Conservation (phyloP, 2,113 vertebrate species). For the Scopus umbretta region DNA sequence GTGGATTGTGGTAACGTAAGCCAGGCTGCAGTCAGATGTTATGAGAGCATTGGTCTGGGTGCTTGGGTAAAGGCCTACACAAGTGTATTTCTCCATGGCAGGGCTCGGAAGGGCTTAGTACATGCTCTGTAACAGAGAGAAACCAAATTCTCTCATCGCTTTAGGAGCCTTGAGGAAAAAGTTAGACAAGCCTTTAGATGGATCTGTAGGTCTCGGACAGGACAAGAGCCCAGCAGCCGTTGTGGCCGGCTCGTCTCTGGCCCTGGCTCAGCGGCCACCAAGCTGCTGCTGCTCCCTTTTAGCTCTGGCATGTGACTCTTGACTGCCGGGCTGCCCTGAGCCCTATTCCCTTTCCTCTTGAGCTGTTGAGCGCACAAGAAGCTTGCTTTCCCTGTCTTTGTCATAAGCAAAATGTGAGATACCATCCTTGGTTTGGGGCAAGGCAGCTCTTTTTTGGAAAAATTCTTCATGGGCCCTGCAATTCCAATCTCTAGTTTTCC, state of each 20-base stretch:
- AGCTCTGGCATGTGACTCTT: neutral
- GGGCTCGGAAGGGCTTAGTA: neutral
- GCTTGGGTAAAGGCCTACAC: fast-evolving
- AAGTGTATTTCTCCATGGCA: neutral
- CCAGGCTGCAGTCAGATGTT: neutral
- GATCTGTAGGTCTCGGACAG: neutral
- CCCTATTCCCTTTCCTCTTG: neutral
- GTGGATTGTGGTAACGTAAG: neutral
- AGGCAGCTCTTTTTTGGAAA: neutral
- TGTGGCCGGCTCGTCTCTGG: neutral
- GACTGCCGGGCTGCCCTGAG: neutral
- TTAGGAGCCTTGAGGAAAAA: neutral
- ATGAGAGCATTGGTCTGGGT: fast-evolving
- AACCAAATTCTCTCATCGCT: neutral
- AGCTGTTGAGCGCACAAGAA: neutral
- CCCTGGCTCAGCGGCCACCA: neutral
- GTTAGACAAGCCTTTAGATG: neutral
- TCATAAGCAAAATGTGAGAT: neutral
- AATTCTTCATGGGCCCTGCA: neutral
- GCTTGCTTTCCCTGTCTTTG: neutral
- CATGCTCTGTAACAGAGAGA: neutral
- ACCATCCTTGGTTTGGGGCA: neutral
- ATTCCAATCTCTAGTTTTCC: neutral
- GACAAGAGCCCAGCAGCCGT: neutral
- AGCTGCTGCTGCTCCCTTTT: neutral